A percentile compares a stretch with the other conserved stretches of the same genome.
Conservation (phyloP, 2,797 vertebrate genomes). For the Enteromius paludinosus region DNA sequence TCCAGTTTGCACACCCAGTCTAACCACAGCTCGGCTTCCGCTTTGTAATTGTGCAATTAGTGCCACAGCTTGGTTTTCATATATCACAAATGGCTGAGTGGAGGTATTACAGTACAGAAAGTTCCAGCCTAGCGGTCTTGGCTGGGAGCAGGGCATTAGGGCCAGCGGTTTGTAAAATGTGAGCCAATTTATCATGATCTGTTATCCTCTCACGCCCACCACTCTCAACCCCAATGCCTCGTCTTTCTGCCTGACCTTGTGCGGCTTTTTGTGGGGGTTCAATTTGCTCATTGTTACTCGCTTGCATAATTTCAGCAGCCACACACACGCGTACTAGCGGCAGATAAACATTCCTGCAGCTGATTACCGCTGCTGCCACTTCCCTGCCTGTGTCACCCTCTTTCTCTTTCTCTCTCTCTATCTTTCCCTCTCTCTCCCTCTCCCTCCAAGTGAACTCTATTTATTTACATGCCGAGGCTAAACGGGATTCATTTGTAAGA, state of each 20-base stretch:
- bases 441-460: conserved; percentile 82
- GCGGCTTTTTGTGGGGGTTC: conserved; percentile 83
- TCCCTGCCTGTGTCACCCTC: conserved; percentile 71
- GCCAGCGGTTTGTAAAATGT: conserved; percentile 93
- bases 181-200: conserved; percentile 97
- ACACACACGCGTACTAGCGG: conserved; percentile 55
- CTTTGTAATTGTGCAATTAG: conserved; percentile 99
- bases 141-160: conserved; percentile 90
- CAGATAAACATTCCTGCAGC: conserved; percentile 63
- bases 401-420: conserved; percentile 67
- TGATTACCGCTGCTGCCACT: conserved; percentile 76
- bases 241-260: conserved; percentile 95
- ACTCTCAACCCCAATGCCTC: conserved; percentile 78
- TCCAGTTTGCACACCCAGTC: conserved; percentile 78
- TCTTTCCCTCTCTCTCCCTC: conserved; percentile 63
- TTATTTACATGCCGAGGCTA: conserved; percentile 92
- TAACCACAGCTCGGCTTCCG: conserved; percentile 88
- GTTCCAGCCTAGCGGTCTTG: conserved; percentile 71
- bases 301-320: conserved; percentile 91
- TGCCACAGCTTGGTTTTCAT: conserved; percentile 92
- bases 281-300: conserved; percentile 93
- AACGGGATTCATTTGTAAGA: conserved; percentile 87
- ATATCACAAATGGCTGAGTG: conserved; percentile 87
- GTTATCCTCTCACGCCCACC: conserved; percentile 88
- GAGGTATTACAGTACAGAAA: conserved; percentile 73